Evolutionary conservation across 2,797 vertebrate species (phyloP).

Genomic region (Cynodonichthys magdalenae): DNA sequence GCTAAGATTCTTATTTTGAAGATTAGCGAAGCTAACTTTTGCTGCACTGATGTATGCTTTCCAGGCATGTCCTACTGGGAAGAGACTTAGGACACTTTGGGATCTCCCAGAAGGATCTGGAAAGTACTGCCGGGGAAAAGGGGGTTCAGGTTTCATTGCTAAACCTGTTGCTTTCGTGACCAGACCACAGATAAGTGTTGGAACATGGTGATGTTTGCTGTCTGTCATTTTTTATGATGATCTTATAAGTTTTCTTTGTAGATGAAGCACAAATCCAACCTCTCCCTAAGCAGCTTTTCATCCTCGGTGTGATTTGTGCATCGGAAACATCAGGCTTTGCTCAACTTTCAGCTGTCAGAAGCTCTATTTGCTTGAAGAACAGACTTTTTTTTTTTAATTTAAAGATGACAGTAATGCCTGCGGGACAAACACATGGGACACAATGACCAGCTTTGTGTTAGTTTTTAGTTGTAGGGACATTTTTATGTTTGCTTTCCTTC

Average conservation of each 20-base stretch:
- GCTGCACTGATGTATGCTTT: too few relatives aligned
- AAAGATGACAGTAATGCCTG: slow-evolving; percentile 15
- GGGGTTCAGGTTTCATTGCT: too few relatives aligned
- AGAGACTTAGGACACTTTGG: too few relatives aligned
- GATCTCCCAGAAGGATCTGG: too few relatives aligned
- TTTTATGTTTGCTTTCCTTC: slow-evolving; percentile 5
- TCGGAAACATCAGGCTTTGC: slow-evolving; percentile 16
- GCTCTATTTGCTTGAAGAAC: slow-evolving; percentile 4
- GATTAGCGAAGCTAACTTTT: too few relatives aligned
- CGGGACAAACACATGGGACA: slow-evolving; percentile 8
- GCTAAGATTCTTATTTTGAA: too few relatives aligned
- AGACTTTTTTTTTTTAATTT: slow-evolving; percentile 9
- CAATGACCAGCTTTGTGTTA: slow-evolving; percentile 25
- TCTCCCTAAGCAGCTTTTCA: background rate
- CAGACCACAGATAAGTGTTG: too few relatives aligned
- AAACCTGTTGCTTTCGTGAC: too few relatives aligned
- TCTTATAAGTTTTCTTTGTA: background rate
- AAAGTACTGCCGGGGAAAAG: too few relatives aligned
- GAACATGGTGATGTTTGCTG: background rate
- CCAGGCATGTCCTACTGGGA: too few relatives aligned
- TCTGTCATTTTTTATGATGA: background rate
- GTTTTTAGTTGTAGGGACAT: background rate
- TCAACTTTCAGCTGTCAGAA: slow-evolving; percentile 24
- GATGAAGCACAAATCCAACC: background rate
- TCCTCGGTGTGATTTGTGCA: background rate